phyloP scores from a whole-genome alignment of 1,140 invertebrate genomes.

The Laupala kohalensis region DNA sequence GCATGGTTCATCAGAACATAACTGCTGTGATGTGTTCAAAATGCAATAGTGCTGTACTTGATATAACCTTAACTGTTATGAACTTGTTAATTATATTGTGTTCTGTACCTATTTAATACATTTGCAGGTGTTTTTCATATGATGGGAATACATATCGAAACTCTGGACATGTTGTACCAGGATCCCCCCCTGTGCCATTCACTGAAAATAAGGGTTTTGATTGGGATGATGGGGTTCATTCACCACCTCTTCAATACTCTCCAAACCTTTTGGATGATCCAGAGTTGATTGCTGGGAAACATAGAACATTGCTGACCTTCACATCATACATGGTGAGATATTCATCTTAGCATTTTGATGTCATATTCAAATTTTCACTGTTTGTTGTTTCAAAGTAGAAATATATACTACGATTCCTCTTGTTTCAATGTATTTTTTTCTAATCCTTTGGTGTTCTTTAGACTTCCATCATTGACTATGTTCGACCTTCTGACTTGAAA shows the following conservation, averaged over 20 bases:
- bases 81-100: not conserved
- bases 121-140: slow-evolving; percentile 64
- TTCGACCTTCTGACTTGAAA: slow-evolving; percentile 89
- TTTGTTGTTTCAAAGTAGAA: not conserved
- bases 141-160: slow-evolving; percentile 47
- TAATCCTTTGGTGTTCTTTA: slow-evolving; percentile 21
- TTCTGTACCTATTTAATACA: too few species aligned
- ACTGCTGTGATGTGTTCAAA: too few species aligned
- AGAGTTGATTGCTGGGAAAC: slow-evolving; percentile 87
- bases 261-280: slow-evolving; percentile 88
- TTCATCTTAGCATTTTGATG: not conserved
- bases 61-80: too few species aligned
- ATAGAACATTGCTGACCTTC: slow-evolving; percentile 86
- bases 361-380: too few species aligned
- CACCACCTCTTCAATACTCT: slow-evolving; percentile 49
- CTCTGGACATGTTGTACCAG: slow-evolving; percentile 33
- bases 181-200: slow-evolving; percentile 44
- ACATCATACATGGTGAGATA: slow-evolving; percentile 71
- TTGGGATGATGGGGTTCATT: slow-evolving; percentile 31
- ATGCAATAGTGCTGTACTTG: too few species aligned
- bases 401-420: too few species aligned
- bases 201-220: slow-evolving; percentile 26
- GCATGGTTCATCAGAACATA: too few species aligned
- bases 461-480: slow-evolving; percentile 94
- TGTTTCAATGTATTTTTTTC: not conserved